Base-by-base conservation (phyloP, 1,140 invertebrate species). In the Solenopsis invicta region DNA sequence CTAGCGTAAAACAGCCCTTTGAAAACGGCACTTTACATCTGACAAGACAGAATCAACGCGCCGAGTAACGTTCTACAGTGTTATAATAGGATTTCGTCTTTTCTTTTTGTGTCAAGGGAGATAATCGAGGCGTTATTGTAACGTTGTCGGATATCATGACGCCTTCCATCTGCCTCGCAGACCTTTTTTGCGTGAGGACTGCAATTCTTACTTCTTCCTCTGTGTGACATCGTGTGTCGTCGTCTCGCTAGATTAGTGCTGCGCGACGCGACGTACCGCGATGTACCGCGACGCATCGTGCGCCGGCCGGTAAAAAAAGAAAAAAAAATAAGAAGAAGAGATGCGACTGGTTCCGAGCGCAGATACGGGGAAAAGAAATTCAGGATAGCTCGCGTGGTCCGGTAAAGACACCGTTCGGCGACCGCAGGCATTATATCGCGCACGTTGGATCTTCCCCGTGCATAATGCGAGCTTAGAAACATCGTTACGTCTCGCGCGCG, bases 391-490 rank as follows among this genome's bases (percentile, higher is more conserved):
- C 62, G 21, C 56, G 56, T 48, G 34, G 76, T 52, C 56, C 54
- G 9, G 41, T 21, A 84, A 61, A 82, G 80, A 74, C 66, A n/a
- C 80, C 67, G 67, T 82, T 37, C 52, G 29, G 64, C 78, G 41
- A 75, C 80, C 69, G 69, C 80, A 84, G 54, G 41, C 59, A 71
- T 41, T 67, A 84, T 48, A 75, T 84, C 69, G 69, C 41, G 54
- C 29, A 62, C n/a, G 54, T 74, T 18, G 10, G 29, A 84, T 84
- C 80, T 74, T 16, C 8, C 10, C 18, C 54, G 69, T 29, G 41
- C 34, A 37, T 84, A 75, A 84, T 74, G 41, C 67, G 66, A 34
- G 67, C 54, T 61, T 59, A 61, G 54, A 29, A 45, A 85, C 72
- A 59, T 85, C 29, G 82, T 74, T 75, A 74, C 21, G 50, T 69